Evolutionary conservation across 2,113 vertebrate species (phyloP).

Genomic region (Hyla sarda): DNA sequence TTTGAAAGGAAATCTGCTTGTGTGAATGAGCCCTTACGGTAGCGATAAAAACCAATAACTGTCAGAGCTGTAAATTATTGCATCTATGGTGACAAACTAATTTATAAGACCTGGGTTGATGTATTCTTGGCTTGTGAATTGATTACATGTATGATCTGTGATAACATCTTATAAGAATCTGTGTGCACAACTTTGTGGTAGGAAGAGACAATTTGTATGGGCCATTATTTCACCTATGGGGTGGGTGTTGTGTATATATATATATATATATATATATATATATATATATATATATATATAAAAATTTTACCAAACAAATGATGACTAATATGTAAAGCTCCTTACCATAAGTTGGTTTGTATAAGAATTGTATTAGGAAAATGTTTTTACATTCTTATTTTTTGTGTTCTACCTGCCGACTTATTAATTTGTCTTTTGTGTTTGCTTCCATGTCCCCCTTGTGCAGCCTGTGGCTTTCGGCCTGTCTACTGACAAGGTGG

Average conservation of each 20-base stretch:
- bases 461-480: constrained; percentile 51
- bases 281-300: too few species aligned
- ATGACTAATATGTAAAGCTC: not conserved
- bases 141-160: not conserved
- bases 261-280: too few species aligned
- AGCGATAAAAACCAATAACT: too few species aligned
- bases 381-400: not conserved
- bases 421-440: constrained; percentile 18
- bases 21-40: too few species aligned
- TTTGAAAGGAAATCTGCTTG: too few species aligned
- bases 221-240: too few species aligned
- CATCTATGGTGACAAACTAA: not conserved
- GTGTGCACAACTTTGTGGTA: not conserved
- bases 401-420: not conserved
- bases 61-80: not conserved
- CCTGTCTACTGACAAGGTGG: constrained; percentile 66
- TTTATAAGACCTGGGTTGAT: not conserved
- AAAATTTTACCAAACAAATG: too few species aligned
- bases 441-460: not conserved
- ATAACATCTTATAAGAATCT: not conserved
- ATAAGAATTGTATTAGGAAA: not conserved
- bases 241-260: too few species aligned
- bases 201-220: not conserved
- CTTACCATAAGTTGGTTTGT: not conserved
- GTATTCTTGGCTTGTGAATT: not conserved